Base-by-base conservation (phyloP, 2,797 vertebrate genomes). In the Paratrypauchen microcephalus region DNA sequence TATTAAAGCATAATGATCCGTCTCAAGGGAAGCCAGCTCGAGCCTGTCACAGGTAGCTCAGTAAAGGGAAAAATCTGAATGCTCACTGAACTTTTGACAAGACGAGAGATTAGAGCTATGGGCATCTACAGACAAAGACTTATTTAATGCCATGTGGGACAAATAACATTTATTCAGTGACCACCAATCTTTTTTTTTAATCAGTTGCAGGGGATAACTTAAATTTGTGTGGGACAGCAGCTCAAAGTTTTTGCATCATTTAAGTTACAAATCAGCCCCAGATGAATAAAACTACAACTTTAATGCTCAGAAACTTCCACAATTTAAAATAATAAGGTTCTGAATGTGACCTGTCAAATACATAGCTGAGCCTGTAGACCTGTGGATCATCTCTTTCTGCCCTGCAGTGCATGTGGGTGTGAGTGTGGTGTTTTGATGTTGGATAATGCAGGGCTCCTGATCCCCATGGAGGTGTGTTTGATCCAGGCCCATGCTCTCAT, bases 391-490 rank as follows among this genome's bases (percentile, higher is more conserved):
- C 69, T 72, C 47, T 72, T 68, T 69, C 19, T 15, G 18, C 65
- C 74, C 69, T 66, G 68, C 69, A 76, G 76, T 32, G 63, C 7
- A 47, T 68, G 75, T 63, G 75, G 63, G 77, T 39, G 48, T 56
- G 76, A 78, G 68, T 69, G 71, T 77, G 24, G 71, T 82, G 21
- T 0, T 92, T 92, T 91, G 91, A 92, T 91, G 87, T 91, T 69
- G 80, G 88, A 83, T 87, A 84, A 67, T 58, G 88, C 70, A 79
- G 69, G 85, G 81, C 86, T 84, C 80, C 83, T 75, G 79, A 90
- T 92, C 89, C 91, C 91, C 71, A 76, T 36, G 84, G 89, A 88
- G 23, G 74, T 4, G 66, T 24, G 89, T 93, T 92, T 92, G 90
- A 91, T 92, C 85, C 81, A 73, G 80, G 87, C 78, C 86, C 65